Base-by-base conservation (phyloP, 1,140 invertebrate genomes). In the Neodiprion fabricii region DNA sequence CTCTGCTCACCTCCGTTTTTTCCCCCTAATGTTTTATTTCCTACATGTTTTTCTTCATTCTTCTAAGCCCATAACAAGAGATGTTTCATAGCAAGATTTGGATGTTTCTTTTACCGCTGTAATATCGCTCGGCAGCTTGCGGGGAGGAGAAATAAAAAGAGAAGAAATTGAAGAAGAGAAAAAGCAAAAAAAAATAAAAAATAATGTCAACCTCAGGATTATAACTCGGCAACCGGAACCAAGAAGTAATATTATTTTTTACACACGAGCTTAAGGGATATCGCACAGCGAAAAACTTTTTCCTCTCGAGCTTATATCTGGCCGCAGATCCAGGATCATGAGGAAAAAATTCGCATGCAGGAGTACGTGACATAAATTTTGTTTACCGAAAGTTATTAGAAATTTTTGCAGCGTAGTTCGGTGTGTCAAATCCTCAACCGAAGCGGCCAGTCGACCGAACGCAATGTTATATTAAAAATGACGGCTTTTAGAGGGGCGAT, bases 351-450 rank as follows among this genome's bases (percentile, higher is more conserved):
- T 72, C 70, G 17, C 48, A 49, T 49, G 28, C 70, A 50, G 21
- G 17, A 71, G 21, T 65, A n/a, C 47, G 48, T 73, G 28, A 65
- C 61, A 47, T 48, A 70, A 67, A 74, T 49, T 69, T 74, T 74
- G 69, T 74, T 21, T 68, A 48, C 67, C 49, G 68, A 47, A 74
- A 70, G 67, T 74, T 74, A 70, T 74, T 74, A 70, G 66, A 70
- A 74, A 74, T 74, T 70, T 48, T 73, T 73, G 50, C 50, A 7
- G 48, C 65, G 65, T 68, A 40, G 28, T 47, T 21, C 28, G 65
- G 53, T 72, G 71, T 28, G 61, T 72, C 71, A 28, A 72, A 72
- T 65, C 66, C 50, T 12, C 65, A 5, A 9, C 9, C 9, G 49
- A 40, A 40, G 5, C 28, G 28, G 28, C 28, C 53, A 61, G 53